Base-by-base conservation (phyloP, 2,797 vertebrate genomes). In the Ambastaia sidthimunki region DNA sequence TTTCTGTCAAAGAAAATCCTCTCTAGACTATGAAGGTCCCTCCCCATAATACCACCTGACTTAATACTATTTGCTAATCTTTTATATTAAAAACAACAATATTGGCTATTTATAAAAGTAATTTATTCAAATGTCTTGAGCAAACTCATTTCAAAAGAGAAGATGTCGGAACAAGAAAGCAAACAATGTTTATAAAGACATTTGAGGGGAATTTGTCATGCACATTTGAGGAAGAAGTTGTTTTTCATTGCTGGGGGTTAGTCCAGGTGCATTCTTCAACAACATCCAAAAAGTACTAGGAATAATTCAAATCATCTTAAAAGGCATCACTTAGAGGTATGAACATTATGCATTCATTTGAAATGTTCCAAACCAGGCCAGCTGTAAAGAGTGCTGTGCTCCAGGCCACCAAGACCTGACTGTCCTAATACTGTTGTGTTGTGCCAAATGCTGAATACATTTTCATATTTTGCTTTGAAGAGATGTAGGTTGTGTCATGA, bases 281-380 rank as follows among this genome's bases (percentile, higher is more conserved):
- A 28, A 28, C 74, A 55, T 57, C 55, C 15, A 57, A 68, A 68
- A 28, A 7, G 18, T 54, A 60, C 25, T 75, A 65, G 21, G 23
- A 65, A 66, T 54, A 12, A 7, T 54, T 75, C 50, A 54, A 54
- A 60, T 37, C 44, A 52, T 50, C 15, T 41, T 34, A 41, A 37
- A 50, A 70, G 28, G 55, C 69, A 60, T 78, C 41, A 60, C 67
- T 69, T 71, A 52, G 44, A 60, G 67, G 41, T 48, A 69, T 69
- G 44, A 78, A 78, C 67, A 69, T 70, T 78, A 60, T 34, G 66
- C 67, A 78, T 78, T 69, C 67, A 70, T 78, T 62, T 70, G 41
- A 59, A 70, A n/a, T n/a, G 21, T 70, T 69, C 76, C 57, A 59
- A 76, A 59, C 37, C 65, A 76, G 74, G 66, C 67, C 76, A 69